Evolutionary conservation across 2,113 vertebrate genomes (phyloP), one percentile per base, ranked within the genome.

Genomic region (Callopanchax toddi): DNA sequence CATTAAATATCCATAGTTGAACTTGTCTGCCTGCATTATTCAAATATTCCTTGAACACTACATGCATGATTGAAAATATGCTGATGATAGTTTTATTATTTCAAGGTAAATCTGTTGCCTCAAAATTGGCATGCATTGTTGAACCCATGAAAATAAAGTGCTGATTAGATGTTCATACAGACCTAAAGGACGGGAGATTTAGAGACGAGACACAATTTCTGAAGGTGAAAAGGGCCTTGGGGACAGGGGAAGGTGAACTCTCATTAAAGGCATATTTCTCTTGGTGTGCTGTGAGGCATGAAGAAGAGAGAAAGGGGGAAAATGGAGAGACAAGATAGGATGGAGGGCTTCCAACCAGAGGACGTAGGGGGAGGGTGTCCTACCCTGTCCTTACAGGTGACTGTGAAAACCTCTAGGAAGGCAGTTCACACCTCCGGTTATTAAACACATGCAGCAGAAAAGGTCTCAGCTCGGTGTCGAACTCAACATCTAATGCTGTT

Each of bases 361-460:
- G 21, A 32, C 12, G 46, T 26, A 50, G 79, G 84, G 73, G 84
- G 82, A 76, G 54, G 80, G 81, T 57, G 48, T 77, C 54, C 54
- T 74, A 73, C 21, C 2, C 66, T 66, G 60, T 75, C 71, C 74
- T 88, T 73, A 46, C 87, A 86, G 80, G 75, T 88, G 81, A 49
- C 76, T 89, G 85, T 81, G 84, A 89, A 87, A 89, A 73, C 50
- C 83, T 42, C 7, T 6, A 4, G 75, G 60, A 67, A 57, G 60
- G 73, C 77, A 75, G 68, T 83, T 90, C 77, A 81, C 87, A 88
- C 87, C 83, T 85, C 50, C 61, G 75, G 59, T 86, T 88, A 88
- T 86, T 89, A 89, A 89, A 89, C 85, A 80, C 83, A 81, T 74
- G 67, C 74, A 68, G 67, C 50, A 72, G 76, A 70, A 89, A 86